phyloP scores from a whole-genome alignment of 2,888 invertebrate species.

The Drosophila meridionalis region DNA sequence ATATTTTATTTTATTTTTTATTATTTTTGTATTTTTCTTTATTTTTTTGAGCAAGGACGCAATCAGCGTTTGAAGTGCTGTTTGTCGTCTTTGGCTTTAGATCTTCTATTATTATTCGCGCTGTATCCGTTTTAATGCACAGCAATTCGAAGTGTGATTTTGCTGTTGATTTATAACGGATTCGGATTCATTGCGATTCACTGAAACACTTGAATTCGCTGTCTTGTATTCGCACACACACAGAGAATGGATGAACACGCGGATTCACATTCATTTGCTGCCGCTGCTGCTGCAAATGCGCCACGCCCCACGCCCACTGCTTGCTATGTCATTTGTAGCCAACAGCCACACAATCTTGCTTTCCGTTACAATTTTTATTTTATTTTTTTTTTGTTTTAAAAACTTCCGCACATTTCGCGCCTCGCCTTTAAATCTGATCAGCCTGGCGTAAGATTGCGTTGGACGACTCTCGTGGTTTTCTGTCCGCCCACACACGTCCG shows the following conservation, averaged over 20 bases:
- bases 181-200: conserved; percentile 60
- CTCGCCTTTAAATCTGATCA: conserved; percentile 11
- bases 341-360: conserved; percentile 1
- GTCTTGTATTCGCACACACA: conserved; percentile 1
- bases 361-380: not conserved
- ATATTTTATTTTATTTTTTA: conserved; percentile 1
- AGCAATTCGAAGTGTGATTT: conserved; percentile 74
- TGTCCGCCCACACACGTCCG: conserved; percentile 56
- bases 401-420: conserved; percentile 43
- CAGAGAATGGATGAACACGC: conserved; percentile 7
- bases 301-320: conserved; percentile 54
- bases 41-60: conserved; percentile 44
- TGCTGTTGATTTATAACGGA: conserved; percentile 70
- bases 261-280: conserved; percentile 30
- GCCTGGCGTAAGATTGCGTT: not conserved
- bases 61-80: conserved; percentile 65
- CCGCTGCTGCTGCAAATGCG: conserved; percentile 14
- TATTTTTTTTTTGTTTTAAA: not conserved
- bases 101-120: conserved; percentile 36
- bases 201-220: conserved; percentile 26
- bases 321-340: conserved; percentile 25
- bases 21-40: not conserved
- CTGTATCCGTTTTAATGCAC: conserved; percentile 68
- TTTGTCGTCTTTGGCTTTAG: conserved; percentile 72
- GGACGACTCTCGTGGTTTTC: not conserved